These are phyloP conservation scores for Smittia sp. DNA, from an alignment of 2,888 invertebrate genomes.

Conservation along the genomic window DNA sequence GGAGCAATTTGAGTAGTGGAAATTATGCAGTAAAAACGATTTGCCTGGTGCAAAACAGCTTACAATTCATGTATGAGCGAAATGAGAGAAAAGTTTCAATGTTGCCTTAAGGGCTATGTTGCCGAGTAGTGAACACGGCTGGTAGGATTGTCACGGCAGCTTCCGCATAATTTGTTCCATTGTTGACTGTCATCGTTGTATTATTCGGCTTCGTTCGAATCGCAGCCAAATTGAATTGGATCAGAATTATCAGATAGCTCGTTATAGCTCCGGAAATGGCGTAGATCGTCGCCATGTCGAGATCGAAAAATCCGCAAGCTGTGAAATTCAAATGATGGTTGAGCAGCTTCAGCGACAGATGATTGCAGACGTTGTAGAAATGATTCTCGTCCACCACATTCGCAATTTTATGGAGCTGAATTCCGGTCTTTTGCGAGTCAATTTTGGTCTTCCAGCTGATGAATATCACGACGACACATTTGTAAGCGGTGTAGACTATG, in stretches of 20 bases:
- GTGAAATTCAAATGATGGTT: conserved; percentile 53
- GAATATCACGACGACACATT: conserved; percentile 52
- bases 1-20: no score
- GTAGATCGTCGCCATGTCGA: conserved; percentile 54
- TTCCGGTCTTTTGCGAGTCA: conserved; percentile 52
- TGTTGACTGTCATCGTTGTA: background rate
- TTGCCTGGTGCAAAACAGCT: no score
- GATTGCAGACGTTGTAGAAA: conserved; percentile 53
- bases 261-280: conserved; percentile 53
- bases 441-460: conserved; percentile 53
- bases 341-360: conserved; percentile 52
- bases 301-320: conserved; percentile 53
- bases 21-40: no score
- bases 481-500: conserved; percentile 50
- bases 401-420: conserved; percentile 52
- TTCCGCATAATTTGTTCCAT: background rate
- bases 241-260: conserved; percentile 53
- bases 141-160: background rate
- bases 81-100: background rate
- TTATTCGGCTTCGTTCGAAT: conserved; percentile 50
- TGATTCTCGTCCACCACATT: conserved; percentile 51
- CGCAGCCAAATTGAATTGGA: conserved; percentile 54
- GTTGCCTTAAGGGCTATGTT: background rate
- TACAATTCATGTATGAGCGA: no score
- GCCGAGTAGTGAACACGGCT: background rate